phyloP scores from a whole-genome alignment of 1,140 invertebrate species.

The Bilobella aurantiaca region DNA sequence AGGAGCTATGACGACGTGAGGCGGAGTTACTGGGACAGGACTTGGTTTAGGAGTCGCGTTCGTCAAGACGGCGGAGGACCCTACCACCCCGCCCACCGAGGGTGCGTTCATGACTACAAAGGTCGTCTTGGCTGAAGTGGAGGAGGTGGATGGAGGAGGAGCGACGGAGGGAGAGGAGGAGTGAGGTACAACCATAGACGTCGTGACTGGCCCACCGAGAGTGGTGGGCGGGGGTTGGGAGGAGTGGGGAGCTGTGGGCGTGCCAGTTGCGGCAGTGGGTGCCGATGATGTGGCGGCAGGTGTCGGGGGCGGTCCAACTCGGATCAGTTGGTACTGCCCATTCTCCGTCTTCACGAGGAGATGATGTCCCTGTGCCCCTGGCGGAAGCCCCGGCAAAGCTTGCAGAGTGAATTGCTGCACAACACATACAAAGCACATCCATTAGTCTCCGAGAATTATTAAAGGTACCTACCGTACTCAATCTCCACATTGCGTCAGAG shows the following conservation, averaged over 20 bases:
- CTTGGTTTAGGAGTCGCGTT: background rate
- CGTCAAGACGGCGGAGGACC: background rate
- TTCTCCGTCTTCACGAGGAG: constrained; percentile 65
- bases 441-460: constrained; percentile 28
- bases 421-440: constrained; percentile 41
- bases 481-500: constrained; percentile 27
- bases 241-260: constrained; percentile 32
- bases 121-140: background rate
- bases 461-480: constrained; percentile 35
- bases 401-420: constrained; percentile 66
- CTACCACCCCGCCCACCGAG: background rate
- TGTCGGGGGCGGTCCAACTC: constrained; percentile 66
- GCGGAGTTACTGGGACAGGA: background rate
- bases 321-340: constrained; percentile 81
- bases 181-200: too few species aligned
- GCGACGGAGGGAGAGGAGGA: background rate
- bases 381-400: constrained; percentile 66
- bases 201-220: too few species aligned
- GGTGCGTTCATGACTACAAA: background rate
- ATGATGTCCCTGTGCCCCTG: constrained; percentile 64
- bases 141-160: background rate
- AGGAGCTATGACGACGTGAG: background rate
- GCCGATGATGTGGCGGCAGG: constrained; percentile 52
- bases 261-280: constrained; percentile 46
- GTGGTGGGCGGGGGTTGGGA: constrained; percentile 40